Evolutionary conservation across 2,888 invertebrate genomes (phyloP).

Genomic region (Metacarcinus magister): DNA sequence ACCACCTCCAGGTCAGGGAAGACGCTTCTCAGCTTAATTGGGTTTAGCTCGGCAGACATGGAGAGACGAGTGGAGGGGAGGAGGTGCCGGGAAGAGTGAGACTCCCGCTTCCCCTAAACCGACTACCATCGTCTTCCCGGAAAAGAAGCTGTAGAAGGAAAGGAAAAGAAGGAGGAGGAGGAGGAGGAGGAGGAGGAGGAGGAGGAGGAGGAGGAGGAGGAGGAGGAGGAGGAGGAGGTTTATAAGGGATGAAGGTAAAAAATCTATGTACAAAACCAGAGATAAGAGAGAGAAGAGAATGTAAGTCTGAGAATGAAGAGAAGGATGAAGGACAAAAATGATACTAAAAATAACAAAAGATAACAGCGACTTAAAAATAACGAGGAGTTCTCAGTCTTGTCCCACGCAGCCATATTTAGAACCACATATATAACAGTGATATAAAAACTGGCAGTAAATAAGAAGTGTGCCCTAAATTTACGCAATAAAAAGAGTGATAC

Average conservation of each 20-base stretch:
- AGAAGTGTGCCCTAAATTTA: no score
- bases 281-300: background rate
- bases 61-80: background rate
- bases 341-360: background rate
- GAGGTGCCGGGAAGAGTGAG: background rate
- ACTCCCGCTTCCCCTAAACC: background rate
- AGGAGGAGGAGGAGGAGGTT: background rate
- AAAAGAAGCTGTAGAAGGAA: background rate
- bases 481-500: no score
- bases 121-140: background rate
- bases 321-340: background rate
- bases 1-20: constrained; percentile 49
- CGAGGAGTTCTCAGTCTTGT: no score
- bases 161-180: background rate
- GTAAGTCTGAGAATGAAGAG: background rate
- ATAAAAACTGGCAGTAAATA: no score
- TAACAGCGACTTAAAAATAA: background rate
- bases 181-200: background rate
- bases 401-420: no score
- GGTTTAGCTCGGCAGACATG: constrained; percentile 55
- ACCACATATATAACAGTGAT: no score
- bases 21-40: constrained; percentile 57
- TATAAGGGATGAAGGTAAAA: background rate
- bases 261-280: no score
- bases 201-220: background rate